Conservation (phyloP, 2,888 invertebrate genomes). For the Acrobasis suavella region DNA sequence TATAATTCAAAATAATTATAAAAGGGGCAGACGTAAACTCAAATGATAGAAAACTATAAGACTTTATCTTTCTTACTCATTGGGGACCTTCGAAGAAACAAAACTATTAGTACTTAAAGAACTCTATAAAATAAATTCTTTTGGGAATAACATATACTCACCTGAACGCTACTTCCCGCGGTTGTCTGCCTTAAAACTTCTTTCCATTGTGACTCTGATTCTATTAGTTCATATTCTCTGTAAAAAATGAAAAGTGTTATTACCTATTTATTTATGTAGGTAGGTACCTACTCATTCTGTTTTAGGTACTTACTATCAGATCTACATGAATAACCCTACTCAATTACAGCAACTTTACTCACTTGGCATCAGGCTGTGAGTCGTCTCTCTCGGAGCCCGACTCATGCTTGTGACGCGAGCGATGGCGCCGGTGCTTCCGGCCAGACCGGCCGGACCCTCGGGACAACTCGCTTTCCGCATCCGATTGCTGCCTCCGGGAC, state of each 20-base stretch:
- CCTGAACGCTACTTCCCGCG: conserved; percentile 75
- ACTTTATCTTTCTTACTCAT: no score
- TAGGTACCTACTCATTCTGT: no score
- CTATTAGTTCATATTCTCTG: conserved; percentile 88
- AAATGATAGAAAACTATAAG: no score
- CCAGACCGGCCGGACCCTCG: conserved; percentile 92
- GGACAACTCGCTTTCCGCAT: conserved; percentile 95
- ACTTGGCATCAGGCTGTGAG: conserved; percentile 77
- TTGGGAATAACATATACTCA: no score
- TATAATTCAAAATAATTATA: conserved; percentile 48
- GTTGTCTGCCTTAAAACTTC: conserved; percentile 90
- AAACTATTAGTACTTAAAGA: no score
- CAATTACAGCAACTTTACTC: conserved; percentile 33
- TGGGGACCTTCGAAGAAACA: no score
- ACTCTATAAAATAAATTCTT: no score
- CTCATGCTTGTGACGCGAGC: conserved; percentile 88
- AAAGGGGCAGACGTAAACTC: no score
- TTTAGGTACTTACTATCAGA: no score
- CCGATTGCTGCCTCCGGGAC: conserved; percentile 90
- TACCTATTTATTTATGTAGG: no score
- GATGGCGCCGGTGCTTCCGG: conserved; percentile 88
- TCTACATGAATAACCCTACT: no score
- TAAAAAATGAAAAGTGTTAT: conserved; percentile 30
- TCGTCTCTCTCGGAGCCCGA: conserved; percentile 89
- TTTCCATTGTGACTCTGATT: conserved; percentile 94